phyloP scores from a whole-genome alignment of 2,888 invertebrate species.

The Stenotaenia linearis region DNA sequence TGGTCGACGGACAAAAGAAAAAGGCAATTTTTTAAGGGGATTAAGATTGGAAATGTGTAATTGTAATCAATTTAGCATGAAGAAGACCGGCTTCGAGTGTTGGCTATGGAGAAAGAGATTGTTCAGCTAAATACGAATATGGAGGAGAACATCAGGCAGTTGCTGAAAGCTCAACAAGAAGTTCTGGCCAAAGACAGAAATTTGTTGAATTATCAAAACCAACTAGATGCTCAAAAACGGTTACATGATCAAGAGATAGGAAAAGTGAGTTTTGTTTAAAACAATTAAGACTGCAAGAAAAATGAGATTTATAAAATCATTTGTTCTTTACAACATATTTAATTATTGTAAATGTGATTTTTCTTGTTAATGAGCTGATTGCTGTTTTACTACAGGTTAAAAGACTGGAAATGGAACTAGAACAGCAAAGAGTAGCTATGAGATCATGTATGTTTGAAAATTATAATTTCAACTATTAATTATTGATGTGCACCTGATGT shows the following conservation, averaged over 20 bases:
- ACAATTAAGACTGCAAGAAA: no score
- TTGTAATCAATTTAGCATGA: background rate
- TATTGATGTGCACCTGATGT: background rate
- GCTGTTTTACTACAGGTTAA: background rate
- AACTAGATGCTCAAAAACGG: background rate
- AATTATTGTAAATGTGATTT: no score
- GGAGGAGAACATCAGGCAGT: background rate
- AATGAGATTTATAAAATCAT: no score
- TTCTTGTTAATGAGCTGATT: background rate
- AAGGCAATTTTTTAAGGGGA: background rate
- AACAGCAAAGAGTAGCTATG: background rate
- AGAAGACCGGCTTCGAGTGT: background rate
- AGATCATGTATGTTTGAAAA: background rate
- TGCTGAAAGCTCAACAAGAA: background rate
- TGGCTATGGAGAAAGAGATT: background rate
- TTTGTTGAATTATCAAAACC: background rate
- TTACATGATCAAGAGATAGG: background rate
- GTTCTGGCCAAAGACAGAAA: background rate
- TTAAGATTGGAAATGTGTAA: background rate
- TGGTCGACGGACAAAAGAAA: conserved; percentile 7
- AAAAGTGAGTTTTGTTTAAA: background rate
- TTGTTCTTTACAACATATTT: background rate
- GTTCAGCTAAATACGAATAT: background rate
- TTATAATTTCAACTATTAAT: background rate
- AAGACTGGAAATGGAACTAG: background rate